phyloP scores from a whole-genome alignment of 2,113 vertebrate genomes.

The Peucedramus taeniatus region DNA sequence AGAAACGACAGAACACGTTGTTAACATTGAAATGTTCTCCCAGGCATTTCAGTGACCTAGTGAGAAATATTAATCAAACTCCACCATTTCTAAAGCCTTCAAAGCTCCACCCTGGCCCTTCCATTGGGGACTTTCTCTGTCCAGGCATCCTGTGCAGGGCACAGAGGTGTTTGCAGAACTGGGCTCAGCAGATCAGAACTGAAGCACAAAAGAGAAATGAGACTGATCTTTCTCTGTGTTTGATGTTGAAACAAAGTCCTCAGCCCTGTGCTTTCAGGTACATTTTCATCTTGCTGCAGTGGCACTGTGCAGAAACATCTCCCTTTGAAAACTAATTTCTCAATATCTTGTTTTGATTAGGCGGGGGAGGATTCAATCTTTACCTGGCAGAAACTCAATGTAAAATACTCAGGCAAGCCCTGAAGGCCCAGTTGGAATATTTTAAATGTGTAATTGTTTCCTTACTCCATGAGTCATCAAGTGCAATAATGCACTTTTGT shows the following conservation, averaged over 20 bases:
- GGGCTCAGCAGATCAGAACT: not conserved
- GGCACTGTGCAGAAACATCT: not conserved
- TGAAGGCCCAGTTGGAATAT: not conserved
- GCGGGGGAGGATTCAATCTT: not conserved
- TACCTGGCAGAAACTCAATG: not conserved
- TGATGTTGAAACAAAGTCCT: constrained; percentile 8
- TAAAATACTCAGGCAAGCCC: not conserved
- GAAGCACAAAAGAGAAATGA: not conserved
- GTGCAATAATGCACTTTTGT: not conserved
- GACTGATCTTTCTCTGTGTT: not conserved
- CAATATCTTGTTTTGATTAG: not conserved
- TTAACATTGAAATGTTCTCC: not conserved
- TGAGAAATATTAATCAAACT: not conserved
- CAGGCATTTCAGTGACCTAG: not conserved
- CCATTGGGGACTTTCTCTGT: not conserved
- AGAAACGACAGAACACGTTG: not conserved
- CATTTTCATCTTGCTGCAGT: not conserved
- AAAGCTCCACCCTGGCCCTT: not conserved
- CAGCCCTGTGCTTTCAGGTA: not conserved
- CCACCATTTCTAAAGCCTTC: not conserved
- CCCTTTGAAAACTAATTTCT: constrained; percentile 11
- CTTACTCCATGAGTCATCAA: not conserved
- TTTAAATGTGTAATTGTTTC: not conserved
- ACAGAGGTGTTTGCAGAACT: not conserved
- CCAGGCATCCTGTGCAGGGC: rapidly evolving